Conservation (phyloP, 2,888 invertebrate species). For the Palloptera scutellata region DNA sequence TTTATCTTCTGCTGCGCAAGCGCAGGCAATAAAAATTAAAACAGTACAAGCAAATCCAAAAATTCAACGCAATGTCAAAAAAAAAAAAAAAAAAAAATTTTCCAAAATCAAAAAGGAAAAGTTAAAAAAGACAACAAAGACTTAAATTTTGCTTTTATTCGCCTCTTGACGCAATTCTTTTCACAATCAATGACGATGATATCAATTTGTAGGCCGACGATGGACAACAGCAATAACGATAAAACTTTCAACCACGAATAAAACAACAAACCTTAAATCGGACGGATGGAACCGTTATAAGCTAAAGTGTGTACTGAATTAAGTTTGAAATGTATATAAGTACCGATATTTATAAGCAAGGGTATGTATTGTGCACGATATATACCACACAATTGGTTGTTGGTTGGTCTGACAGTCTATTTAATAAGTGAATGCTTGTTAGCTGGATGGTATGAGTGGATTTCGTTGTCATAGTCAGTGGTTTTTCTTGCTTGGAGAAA, state of each 20-base stretch:
- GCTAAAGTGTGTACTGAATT: constrained; percentile 43
- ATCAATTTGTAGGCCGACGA: not conserved
- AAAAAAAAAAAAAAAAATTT: no score
- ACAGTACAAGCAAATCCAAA: constrained; percentile 8
- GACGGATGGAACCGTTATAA: constrained; percentile 36
- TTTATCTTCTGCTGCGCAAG: constrained; percentile 22
- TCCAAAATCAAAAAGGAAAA: no score
- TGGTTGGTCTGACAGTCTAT: no score
- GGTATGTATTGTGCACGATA: not conserved
- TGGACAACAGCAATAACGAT: constrained; percentile 12
- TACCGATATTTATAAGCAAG: constrained; percentile 40
- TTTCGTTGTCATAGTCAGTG: no score
- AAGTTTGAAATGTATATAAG: constrained; percentile 36
- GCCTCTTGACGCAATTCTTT: not conserved
- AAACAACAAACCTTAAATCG: no score
- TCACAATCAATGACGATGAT: constrained; percentile 1
- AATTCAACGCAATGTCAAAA: not conserved
- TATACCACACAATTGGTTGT: not conserved
- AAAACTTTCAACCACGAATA: not conserved
- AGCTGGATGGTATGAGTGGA: no score
- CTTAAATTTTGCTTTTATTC: no score
- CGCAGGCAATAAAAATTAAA: constrained; percentile 23
- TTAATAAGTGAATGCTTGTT: no score
- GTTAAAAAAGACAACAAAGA: no score
- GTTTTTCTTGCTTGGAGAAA: no score